Evolutionary conservation across 2,888 invertebrate genomes (phyloP).

Genomic region (Marasmarcha lunaedactyla): DNA sequence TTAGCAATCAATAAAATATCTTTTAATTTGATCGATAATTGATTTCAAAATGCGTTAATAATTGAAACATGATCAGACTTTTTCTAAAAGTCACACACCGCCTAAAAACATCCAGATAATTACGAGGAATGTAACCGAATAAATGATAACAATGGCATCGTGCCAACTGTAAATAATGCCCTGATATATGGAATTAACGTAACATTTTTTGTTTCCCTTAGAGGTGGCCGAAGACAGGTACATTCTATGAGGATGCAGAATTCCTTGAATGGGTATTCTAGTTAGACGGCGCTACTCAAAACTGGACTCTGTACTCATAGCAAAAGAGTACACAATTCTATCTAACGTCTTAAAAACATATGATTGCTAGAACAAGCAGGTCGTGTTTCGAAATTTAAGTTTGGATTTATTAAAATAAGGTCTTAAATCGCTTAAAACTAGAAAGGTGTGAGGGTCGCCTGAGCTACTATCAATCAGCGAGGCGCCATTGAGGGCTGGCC

Average conservation of each 20-base stretch:
- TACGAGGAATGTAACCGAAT: constrained; percentile 49
- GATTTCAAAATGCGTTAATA: too few relatives aligned
- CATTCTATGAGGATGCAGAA: constrained; percentile 66
- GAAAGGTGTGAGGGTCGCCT: constrained; percentile 49
- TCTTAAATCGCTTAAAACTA: constrained; percentile 17
- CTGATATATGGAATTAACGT: constrained; percentile 63
- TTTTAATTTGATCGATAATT: too few relatives aligned
- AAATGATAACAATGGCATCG: constrained; percentile 66
- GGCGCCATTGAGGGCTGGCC: constrained; percentile 69
- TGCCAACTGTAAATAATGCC: constrained; percentile 60
- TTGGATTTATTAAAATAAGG: neutral
- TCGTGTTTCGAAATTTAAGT: too few relatives aligned
- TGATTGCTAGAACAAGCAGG: too few relatives aligned
- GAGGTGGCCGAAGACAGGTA: constrained; percentile 67
- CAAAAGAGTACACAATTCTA: neutral
- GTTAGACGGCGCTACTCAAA: neutral
- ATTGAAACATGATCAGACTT: too few relatives aligned
- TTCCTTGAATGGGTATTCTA: constrained; percentile 58
- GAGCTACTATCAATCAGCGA: constrained; percentile 64
- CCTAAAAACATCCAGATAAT: constrained; percentile 17
- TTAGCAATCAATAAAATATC: too few relatives aligned
- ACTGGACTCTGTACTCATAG: neutral
- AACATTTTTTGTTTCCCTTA: constrained; percentile 63
- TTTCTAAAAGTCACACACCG: too few relatives aligned
- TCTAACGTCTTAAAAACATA: neutral